A percentile compares a stretch with the other conserved stretches of the same genome.
Evolutionary conservation across 2,113 vertebrate species (phyloP).

Genomic region (Dermatemys mawii): DNA sequence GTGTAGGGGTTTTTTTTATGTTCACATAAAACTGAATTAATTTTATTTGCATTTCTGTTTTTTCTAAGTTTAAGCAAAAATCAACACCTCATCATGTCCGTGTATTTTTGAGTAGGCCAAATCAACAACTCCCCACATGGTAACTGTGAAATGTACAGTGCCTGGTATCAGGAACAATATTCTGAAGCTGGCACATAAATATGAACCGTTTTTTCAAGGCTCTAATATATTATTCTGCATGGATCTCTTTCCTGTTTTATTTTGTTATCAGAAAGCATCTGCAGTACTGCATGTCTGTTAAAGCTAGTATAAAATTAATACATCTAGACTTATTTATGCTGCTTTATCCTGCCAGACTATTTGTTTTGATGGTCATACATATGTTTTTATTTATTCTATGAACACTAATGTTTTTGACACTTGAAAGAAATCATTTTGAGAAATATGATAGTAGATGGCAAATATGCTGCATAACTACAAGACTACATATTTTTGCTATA

Average conservation of each 20-base stretch:
- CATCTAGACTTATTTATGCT: conserved; percentile 74
- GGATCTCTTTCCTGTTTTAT: conserved; percentile 65
- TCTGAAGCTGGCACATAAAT: conserved; percentile 80
- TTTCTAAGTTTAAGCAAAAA: conserved; percentile 19
- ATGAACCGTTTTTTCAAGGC: conserved; percentile 76
- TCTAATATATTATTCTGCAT: conserved; percentile 75
- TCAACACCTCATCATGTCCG: conserved; percentile 78
- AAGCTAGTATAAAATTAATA: conserved; percentile 76
- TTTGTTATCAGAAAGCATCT: conserved; percentile 78
- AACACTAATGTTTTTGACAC: conserved; percentile 77
- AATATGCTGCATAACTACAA: conserved; percentile 71
- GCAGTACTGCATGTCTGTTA: conserved; percentile 71
- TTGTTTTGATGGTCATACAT: conserved; percentile 73
- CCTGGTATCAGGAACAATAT: conserved; percentile 79
- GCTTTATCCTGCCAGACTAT: conserved; percentile 73
- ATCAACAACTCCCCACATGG: conserved; percentile 80
- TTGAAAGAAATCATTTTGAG: conserved; percentile 72
- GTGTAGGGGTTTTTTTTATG: conserved; percentile 51
- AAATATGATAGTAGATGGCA: conserved; percentile 69
- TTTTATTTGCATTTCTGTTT: conserved; percentile 24
- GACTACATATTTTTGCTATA: conserved; percentile 65
- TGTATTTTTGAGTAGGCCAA: conserved; percentile 79
- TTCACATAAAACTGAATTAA: conserved; percentile 53
- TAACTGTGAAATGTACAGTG: conserved; percentile 82
- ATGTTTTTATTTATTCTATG: conserved; percentile 70